A percentile compares a stretch with the other conserved stretches of the same genome.
phyloP scores from a whole-genome alignment of 1,140 invertebrate species.

The Choristoneura fumiferana region DNA sequence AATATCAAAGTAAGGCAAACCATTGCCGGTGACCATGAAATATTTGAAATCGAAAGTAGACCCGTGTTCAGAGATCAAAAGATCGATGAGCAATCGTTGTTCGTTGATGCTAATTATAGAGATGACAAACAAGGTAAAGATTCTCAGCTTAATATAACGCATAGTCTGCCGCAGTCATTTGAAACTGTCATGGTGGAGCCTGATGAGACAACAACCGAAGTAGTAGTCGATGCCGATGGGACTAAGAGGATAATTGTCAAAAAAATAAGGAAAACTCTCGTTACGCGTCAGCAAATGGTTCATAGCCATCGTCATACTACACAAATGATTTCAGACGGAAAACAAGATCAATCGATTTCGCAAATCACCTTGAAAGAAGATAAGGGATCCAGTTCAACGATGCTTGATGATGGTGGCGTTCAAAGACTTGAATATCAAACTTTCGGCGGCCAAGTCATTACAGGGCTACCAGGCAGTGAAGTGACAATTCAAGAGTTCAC shows the following conservation, averaged over 20 bases:
- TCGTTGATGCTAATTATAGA: conserved; percentile 87
- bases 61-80: conserved; percentile 76
- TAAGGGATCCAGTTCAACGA: conserved; percentile 81
- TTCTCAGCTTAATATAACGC: conserved; percentile 82
- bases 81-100: conserved; percentile 77
- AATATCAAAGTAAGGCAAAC: conserved; percentile 85
- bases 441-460: conserved; percentile 81
- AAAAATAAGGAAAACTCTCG: conserved; percentile 81
- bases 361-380: conserved; percentile 82
- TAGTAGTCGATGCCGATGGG: conserved; percentile 89
- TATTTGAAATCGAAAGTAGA: conserved; percentile 87
- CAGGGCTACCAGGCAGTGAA: conserved; percentile 80
- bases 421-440: conserved; percentile 81
- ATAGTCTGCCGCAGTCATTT: conserved; percentile 85
- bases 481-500: conserved; percentile 83
- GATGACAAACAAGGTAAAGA: conserved; percentile 76
- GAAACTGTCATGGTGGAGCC: conserved; percentile 88
- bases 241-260: conserved; percentile 88
- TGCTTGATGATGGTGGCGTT: conserved; percentile 81
- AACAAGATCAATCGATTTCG: conserved; percentile 80
- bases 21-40: conserved; percentile 84
- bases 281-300: conserved; percentile 77
- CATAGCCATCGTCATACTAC: conserved; percentile 69
- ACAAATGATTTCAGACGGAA: conserved; percentile 59
- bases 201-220: conserved; percentile 87